Conservation (phyloP, 2,797 vertebrate species). For the Arctocebus calabarensis region DNA sequence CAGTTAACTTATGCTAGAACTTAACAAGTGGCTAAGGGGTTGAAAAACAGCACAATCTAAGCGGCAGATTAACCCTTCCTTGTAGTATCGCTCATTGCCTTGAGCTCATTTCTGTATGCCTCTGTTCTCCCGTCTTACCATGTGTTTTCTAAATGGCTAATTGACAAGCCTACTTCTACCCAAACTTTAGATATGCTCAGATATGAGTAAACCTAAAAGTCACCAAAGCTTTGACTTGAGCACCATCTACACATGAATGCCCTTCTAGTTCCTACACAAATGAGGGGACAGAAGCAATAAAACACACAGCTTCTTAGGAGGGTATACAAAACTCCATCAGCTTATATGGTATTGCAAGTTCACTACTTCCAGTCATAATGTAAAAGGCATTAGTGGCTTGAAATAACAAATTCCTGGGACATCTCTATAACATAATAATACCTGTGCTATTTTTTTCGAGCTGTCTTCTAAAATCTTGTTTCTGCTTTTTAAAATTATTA, state of each 20-base stretch:
- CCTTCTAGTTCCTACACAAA: neutral
- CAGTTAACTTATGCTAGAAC: neutral
- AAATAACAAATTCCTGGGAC: neutral
- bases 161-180: neutral
- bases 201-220: neutral
- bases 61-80: neutral
- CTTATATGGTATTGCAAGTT: neutral
- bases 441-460: neutral
- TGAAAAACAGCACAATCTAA: conserved; percentile 47
- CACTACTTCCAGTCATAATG: neutral
- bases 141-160: neutral
- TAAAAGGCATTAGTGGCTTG: neutral
- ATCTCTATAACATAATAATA: neutral
- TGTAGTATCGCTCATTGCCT: neutral
- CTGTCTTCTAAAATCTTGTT: conserved; percentile 13
- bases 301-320: neutral
- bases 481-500: neutral
- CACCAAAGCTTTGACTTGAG: neutral
- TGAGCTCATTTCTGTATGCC: neutral
- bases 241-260: neutral
- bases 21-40: conserved; percentile 26
- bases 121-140: neutral
- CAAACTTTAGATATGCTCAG: neutral
- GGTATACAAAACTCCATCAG: neutral
- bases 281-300: neutral